Conservation (phyloP, 2,888 invertebrate genomes). For the Cartodere bifasciata region DNA sequence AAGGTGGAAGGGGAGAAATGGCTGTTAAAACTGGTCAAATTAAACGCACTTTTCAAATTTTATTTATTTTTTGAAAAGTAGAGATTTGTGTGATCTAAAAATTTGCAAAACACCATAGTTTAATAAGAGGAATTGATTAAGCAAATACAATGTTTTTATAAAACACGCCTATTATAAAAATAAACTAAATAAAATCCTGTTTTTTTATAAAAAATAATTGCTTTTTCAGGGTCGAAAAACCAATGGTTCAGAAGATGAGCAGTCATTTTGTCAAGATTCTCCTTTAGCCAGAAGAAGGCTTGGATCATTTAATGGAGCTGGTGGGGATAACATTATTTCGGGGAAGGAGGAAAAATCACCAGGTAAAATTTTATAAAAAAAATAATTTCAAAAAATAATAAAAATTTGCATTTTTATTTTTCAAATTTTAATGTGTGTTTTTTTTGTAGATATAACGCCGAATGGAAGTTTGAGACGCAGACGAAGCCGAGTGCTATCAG, state of each 20-base stretch:
- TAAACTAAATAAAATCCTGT: slow-evolving; percentile 19
- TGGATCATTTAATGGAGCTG: slow-evolving; percentile 48
- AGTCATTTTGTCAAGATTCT: slow-evolving; percentile 51
- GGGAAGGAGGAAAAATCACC: slow-evolving; percentile 42
- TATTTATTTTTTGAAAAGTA: too few species aligned
- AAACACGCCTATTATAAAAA: slow-evolving; percentile 15
- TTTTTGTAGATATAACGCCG: slow-evolving; percentile 62
- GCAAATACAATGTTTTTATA: too few species aligned
- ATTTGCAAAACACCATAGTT: too few species aligned
- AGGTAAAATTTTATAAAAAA: slow-evolving; percentile 27
- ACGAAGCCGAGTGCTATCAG: slow-evolving; percentile 67
- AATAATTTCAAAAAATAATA: slow-evolving; percentile 48
- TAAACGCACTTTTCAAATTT: too few species aligned
- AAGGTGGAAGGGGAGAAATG: too few species aligned
- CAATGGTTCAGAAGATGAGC: slow-evolving; percentile 46
- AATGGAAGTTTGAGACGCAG: slow-evolving; percentile 76
- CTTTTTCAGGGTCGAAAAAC: slow-evolving; percentile 23
- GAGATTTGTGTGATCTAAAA: too few species aligned
- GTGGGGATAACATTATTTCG: slow-evolving; percentile 23
- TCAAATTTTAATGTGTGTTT: not conserved
- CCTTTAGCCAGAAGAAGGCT: slow-evolving; percentile 50
- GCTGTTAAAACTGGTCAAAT: too few species aligned
- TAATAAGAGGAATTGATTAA: too few species aligned
- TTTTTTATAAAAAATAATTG: slow-evolving; percentile 4
- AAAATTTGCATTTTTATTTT: not conserved